phyloP scores from a whole-genome alignment of 2,113 vertebrate genomes.

The Sebastes fasciatus region DNA sequence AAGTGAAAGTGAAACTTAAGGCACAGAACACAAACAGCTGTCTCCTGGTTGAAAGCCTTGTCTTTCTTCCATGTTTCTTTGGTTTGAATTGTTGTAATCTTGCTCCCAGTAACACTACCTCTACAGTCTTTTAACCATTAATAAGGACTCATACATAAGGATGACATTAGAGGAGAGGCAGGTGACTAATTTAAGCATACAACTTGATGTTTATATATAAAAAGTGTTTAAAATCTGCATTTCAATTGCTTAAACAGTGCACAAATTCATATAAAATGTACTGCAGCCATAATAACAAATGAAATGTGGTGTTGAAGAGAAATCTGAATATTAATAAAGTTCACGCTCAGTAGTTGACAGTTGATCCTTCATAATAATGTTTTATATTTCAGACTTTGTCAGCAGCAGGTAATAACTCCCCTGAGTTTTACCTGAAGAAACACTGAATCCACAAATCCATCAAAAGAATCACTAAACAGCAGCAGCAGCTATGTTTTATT shows the following conservation, averaged over 20 bases:
- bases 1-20: too few relatives aligned
- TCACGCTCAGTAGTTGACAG: background rate
- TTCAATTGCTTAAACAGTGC: background rate
- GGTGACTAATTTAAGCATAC: background rate
- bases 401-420: slow-evolving; percentile 1
- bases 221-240: background rate
- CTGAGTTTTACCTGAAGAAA: background rate
- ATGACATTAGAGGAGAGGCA: background rate
- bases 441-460: slow-evolving; percentile 1
- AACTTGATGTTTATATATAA: background rate
- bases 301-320: background rate
- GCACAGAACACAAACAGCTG: too few relatives aligned
- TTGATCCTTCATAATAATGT: slow-evolving; percentile 1
- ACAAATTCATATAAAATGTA: background rate
- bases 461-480: background rate
- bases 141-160: background rate
- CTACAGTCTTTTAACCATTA: background rate
- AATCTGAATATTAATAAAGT: slow-evolving; percentile 13
- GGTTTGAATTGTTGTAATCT: background rate
- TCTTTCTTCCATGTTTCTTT: background rate
- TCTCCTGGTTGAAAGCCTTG: too few relatives aligned
- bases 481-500: background rate
- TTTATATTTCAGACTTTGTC: background rate
- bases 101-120: background rate
- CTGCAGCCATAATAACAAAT: background rate